Evolutionary conservation across 1,140 invertebrate species (phyloP).

Genomic region (Drosophila guanche): DNA sequence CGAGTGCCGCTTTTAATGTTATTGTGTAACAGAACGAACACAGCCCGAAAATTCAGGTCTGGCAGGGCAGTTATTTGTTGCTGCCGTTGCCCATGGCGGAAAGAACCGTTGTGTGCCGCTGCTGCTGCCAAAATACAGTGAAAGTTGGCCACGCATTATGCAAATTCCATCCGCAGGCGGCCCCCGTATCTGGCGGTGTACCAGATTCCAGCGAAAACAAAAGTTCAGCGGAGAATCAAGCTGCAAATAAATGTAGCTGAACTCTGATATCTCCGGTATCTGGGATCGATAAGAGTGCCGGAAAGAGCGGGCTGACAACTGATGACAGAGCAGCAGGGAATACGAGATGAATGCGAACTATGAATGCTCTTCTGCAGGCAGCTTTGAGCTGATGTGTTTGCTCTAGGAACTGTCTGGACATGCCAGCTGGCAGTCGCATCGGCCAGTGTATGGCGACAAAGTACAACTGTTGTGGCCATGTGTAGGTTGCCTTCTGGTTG

Average conservation of each 20-base stretch:
- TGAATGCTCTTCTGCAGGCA: conserved; percentile 32
- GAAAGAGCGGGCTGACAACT: conserved; percentile 52
- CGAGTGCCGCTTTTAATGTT: conserved; percentile 72
- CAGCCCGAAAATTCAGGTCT: conserved; percentile 63
- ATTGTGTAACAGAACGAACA: conserved; percentile 82
- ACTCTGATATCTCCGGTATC: conserved; percentile 50
- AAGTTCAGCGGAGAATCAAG: conserved; percentile 54
- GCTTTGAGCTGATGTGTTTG: too few species aligned
- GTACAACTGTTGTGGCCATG: conserved; percentile 35
- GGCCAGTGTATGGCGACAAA: conserved; percentile 26
- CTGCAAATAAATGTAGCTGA: conserved; percentile 24
- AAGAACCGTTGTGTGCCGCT: conserved; percentile 61
- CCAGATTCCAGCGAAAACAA: conserved; percentile 65
- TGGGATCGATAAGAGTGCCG: conserved; percentile 43
- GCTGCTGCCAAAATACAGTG: conserved; percentile 75
- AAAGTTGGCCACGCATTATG: conserved; percentile 72
- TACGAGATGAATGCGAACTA: too few species aligned
- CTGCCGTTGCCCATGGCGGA: conserved; percentile 31
- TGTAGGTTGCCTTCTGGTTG: conserved; percentile 49
- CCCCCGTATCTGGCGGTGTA: conserved; percentile 24
- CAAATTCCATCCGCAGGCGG: conserved; percentile 54
- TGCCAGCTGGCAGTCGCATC: not conserved
- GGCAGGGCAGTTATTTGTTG: conserved; percentile 61
- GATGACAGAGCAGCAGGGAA: too few species aligned
- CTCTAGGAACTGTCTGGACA: too few species aligned